Conservation (phyloP, 2,797 vertebrate species). For the Cephalopachus bancanus region DNA sequence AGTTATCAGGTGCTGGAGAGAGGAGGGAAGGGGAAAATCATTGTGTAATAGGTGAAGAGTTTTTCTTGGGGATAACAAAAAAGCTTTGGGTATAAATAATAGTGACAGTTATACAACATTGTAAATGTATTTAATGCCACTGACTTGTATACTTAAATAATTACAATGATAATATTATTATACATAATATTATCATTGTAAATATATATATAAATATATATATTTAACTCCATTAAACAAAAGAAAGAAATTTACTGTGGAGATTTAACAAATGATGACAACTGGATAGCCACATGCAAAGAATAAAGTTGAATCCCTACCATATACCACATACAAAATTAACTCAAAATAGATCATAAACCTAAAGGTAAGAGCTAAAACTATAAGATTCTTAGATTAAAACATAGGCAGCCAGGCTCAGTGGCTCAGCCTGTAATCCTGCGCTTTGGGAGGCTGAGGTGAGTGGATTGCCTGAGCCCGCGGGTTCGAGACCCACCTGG, state of each 20-base stretch:
- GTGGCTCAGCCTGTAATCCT: too few species aligned
- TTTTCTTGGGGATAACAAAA: not conserved
- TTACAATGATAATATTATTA: not conserved
- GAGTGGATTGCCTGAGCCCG: too few species aligned
- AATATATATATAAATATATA: not conserved
- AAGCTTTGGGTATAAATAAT: not conserved
- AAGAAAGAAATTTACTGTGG: not conserved
- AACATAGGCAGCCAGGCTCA: not conserved
- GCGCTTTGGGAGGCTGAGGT: too few species aligned
- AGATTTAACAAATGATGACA: not conserved
- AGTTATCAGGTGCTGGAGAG: not conserved
- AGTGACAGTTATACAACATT: not conserved
- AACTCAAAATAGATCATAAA: not conserved
- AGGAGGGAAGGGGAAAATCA: not conserved
- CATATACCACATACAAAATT: not conserved
- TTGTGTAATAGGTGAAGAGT: not conserved
- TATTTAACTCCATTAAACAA: not conserved
- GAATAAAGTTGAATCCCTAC: not conserved
- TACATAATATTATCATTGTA: too few species aligned
- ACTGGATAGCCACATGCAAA: not conserved
- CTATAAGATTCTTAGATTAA: not conserved
- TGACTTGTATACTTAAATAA: not conserved
- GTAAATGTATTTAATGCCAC: not conserved
- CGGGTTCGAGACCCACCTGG: too few species aligned
- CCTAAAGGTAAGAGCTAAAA: not conserved